Conservation (phyloP, 2,113 vertebrate genomes). For the Arvicanthis niloticus region DNA sequence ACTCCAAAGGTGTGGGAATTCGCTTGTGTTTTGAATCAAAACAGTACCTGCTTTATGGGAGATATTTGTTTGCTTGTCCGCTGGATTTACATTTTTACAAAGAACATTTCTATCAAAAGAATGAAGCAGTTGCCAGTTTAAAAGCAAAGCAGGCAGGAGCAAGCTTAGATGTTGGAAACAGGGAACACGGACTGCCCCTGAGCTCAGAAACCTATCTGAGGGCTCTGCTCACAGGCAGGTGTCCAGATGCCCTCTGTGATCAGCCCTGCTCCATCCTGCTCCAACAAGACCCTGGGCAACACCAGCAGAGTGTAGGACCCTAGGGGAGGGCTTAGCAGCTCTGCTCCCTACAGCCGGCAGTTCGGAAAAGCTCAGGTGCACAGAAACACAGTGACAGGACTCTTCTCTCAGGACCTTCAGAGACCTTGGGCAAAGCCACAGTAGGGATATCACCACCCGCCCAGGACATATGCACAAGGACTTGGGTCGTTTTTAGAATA, state of each 20-base stretch:
- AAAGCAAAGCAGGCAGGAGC: background rate
- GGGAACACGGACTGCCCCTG: accelerated
- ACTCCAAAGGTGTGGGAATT: background rate
- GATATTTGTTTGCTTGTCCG: slow-evolving; percentile 51
- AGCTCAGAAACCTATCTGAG: too few species aligned
- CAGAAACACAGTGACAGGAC: background rate
- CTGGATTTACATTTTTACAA: slow-evolving; percentile 63
- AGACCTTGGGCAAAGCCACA: too few species aligned
- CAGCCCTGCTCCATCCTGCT: accelerated
- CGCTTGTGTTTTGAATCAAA: slow-evolving; percentile 31
- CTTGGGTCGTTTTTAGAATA: background rate
- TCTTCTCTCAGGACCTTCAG: background rate
- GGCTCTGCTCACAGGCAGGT: accelerated
- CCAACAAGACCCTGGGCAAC: accelerated
- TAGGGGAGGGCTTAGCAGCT: accelerated
- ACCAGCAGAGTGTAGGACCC: accelerated
- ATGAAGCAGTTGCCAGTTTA: background rate
- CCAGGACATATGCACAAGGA: too few species aligned
- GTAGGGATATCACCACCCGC: background rate
- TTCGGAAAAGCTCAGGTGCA: accelerated
- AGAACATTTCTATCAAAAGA: slow-evolving; percentile 35
- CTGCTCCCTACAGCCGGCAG: accelerated
- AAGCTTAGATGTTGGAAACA: background rate
- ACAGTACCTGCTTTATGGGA: background rate
- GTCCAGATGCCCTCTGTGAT: accelerated